Percentiles rank a stretch among this genome's conserved stretches.
These are phyloP conservation scores for Notiomystis cincta DNA, from an alignment of 2,113 vertebrate species.

Conservation along the genomic window DNA sequence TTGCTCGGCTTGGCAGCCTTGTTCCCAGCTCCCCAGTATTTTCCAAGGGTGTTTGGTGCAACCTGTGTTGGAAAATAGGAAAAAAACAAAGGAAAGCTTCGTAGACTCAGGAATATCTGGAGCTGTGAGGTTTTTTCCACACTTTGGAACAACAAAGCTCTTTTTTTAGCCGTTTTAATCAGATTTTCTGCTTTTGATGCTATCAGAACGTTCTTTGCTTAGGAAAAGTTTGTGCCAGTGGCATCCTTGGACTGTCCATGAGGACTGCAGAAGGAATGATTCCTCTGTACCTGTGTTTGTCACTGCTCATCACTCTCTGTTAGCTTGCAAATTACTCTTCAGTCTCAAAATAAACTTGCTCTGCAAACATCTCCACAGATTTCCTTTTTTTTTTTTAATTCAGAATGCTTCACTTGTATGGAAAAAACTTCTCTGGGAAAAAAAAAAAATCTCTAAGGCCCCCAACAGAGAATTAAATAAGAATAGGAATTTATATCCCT, in stretches of 20 bases:
- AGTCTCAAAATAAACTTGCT: neutral
- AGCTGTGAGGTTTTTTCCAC: neutral
- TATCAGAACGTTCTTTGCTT: neutral
- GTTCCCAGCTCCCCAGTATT: neutral
- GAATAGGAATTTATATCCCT: neutral
- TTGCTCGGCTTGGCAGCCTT: neutral
- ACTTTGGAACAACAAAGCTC: neutral
- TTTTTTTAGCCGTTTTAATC: neutral
- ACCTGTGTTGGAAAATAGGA: neutral
- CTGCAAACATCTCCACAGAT: neutral
- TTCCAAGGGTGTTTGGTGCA: slow-evolving; percentile 26
- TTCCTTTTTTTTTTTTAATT: neutral
- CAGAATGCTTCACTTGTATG: neutral
- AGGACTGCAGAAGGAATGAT: neutral
- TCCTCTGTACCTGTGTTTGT: neutral
- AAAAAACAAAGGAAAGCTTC: neutral
- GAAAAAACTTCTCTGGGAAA: neutral
- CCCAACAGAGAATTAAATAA: neutral
- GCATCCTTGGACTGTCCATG: neutral
- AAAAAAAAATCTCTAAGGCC: neutral
- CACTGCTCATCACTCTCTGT: neutral
- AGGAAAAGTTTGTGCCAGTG: neutral
- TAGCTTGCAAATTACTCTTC: neutral
- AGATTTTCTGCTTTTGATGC: neutral
- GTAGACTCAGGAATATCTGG: neutral